Conservation (phyloP, 2,888 invertebrate genomes). For the Callosobruchus maculatus region DNA sequence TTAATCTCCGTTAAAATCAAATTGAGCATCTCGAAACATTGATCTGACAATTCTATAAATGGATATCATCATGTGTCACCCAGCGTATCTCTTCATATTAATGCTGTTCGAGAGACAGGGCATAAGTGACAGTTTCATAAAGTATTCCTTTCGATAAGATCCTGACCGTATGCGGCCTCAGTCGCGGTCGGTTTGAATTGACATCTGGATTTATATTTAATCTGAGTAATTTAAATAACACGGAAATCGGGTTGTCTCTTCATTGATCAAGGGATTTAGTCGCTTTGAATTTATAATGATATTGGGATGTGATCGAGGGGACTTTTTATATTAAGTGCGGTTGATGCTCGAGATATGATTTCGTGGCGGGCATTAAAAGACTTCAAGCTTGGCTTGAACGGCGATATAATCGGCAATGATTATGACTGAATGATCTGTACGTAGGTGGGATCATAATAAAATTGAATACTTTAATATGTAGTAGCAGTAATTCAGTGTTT, state of each 20-base stretch:
- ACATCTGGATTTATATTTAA: constrained; percentile 35
- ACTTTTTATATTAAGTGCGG: background rate
- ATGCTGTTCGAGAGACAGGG: background rate
- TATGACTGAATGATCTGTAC: background rate
- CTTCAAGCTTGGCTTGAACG: background rate
- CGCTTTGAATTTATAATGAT: background rate
- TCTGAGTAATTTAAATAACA: constrained; percentile 7
- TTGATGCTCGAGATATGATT: background rate
- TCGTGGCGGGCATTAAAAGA: background rate
- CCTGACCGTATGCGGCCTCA: constrained; percentile 15
- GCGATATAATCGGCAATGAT: background rate
- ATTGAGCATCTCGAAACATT: too few species aligned
- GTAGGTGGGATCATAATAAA: background rate
- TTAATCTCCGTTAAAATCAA: too few species aligned
- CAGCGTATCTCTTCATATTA: background rate
- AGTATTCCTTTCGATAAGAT: constrained; percentile 37
- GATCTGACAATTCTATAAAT: background rate
- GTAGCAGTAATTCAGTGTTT: too few species aligned
- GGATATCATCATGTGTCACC: background rate
- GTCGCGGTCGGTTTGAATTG: constrained; percentile 28
- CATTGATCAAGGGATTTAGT: background rate
- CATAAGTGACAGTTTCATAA: constrained; percentile 36
- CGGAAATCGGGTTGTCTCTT: background rate
- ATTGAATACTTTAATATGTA: too few species aligned
- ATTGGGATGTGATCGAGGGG: background rate